Percentiles rank a stretch among this genome's conserved stretches.
Conservation (phyloP, 2,797 vertebrate species). For the Acanthurus tractus region DNA sequence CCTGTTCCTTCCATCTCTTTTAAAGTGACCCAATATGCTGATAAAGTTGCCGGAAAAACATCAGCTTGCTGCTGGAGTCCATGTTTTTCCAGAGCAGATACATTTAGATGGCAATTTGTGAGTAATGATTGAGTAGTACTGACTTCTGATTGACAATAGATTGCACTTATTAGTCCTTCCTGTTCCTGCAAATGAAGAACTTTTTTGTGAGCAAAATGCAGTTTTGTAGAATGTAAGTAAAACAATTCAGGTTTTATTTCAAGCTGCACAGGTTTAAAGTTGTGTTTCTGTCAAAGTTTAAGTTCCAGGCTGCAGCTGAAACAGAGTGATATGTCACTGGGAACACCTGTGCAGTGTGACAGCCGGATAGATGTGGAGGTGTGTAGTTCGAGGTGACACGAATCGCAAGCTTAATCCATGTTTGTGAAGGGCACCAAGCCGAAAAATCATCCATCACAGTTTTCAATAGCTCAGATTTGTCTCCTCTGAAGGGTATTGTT, state of each 20-base stretch:
- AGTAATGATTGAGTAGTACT: too few relatives aligned
- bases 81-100: too few relatives aligned
- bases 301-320: slow-evolving; percentile 2
- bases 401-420: background rate
- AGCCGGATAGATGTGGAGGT: background rate
- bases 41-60: too few relatives aligned
- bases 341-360: background rate
- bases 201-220: background rate
- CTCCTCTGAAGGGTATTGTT: background rate
- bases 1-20: too few relatives aligned
- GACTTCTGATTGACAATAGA: too few relatives aligned
- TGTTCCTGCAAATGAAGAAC: background rate
- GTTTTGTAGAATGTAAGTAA: too few relatives aligned
- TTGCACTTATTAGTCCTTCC: background rate
- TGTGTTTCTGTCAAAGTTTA: background rate
- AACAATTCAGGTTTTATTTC: background rate
- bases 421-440: background rate
- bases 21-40: too few relatives aligned
- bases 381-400: background rate
- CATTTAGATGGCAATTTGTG: too few relatives aligned
- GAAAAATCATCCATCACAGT: background rate
- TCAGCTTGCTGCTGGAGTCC: too few relatives aligned
- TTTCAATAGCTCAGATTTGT: background rate
- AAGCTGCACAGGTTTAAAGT: background rate
- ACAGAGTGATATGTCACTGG: background rate